phyloP scores from a whole-genome alignment of 2,888 invertebrate genomes.

The Apamea epomidion region DNA sequence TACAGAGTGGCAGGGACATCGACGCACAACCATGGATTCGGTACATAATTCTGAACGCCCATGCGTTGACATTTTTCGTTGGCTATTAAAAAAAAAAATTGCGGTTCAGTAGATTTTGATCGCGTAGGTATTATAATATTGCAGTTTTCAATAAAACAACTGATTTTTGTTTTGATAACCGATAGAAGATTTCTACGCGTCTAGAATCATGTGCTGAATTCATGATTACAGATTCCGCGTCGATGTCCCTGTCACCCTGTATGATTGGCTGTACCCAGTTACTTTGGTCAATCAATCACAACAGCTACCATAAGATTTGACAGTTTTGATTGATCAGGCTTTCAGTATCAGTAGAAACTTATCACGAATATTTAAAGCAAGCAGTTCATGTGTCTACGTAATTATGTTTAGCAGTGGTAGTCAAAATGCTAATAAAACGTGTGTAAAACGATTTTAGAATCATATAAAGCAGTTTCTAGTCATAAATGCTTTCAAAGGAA shows the following conservation, averaged over 20 bases:
- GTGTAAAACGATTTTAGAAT: background rate
- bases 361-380: background rate
- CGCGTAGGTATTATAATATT: background rate
- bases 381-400: background rate
- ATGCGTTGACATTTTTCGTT: background rate
- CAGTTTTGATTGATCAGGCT: background rate
- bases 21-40: too few species aligned
- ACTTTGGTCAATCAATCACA: background rate
- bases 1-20: too few species aligned
- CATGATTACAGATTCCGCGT: background rate
- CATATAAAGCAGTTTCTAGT: conserved; percentile 35
- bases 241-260: too few species aligned
- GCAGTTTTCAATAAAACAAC: background rate
- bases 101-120: background rate
- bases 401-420: background rate
- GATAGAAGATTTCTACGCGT: too few species aligned
- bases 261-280: background rate
- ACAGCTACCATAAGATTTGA: background rate
- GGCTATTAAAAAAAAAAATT: too few species aligned
- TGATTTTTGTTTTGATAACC: background rate
- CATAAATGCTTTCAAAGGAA: conserved; percentile 44
- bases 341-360: background rate
- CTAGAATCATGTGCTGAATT: background rate
- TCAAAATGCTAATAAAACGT: background rate
- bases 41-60: background rate